Evolutionary conservation across 2,888 invertebrate species (phyloP).

Genomic region (Trissolcus brochymenae): DNA sequence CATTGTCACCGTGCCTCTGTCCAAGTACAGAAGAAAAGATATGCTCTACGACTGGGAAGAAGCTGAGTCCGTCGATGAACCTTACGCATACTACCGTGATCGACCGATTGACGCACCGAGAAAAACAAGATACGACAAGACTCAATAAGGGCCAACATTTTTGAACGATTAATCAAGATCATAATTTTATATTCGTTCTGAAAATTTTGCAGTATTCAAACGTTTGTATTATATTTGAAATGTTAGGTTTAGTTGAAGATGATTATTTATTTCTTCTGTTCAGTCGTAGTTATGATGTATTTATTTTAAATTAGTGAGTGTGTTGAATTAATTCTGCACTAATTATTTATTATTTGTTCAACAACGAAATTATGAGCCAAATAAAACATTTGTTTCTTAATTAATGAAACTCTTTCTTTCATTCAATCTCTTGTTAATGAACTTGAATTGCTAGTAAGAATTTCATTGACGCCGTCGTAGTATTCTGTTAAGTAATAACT

Average conservation of each 20-base stretch:
- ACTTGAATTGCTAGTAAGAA: conserved; percentile 53
- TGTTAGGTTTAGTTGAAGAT: no score
- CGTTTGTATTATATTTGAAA: conserved; percentile 13
- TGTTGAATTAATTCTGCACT: no score
- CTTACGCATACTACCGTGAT: conserved; percentile 71
- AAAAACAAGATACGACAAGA: conserved; percentile 48
- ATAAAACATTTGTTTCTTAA: no score
- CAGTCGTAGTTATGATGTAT: no score
- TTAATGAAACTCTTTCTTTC: no score
- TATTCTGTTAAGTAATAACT: conserved; percentile 42
- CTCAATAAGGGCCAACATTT: conserved; percentile 33
- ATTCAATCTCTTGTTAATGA: conserved; percentile 48
- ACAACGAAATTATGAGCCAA: no score
- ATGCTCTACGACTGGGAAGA: conserved; percentile 61
- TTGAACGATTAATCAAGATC: not conserved
- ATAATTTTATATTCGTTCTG: not conserved
- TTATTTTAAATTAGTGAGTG: no score
- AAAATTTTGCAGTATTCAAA: conserved; percentile 37
- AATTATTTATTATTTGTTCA: no score
- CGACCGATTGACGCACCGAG: conserved; percentile 56
- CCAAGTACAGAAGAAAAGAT: conserved; percentile 72
- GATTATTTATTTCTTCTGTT: no score
- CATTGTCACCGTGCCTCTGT: conserved; percentile 61
- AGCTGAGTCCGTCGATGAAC: conserved; percentile 63
- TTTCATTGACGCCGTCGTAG: conserved; percentile 45